Evolutionary conservation across 2,888 invertebrate genomes (phyloP), one percentile per base, ranked within the genome.

Genomic region (Labia minor): DNA sequence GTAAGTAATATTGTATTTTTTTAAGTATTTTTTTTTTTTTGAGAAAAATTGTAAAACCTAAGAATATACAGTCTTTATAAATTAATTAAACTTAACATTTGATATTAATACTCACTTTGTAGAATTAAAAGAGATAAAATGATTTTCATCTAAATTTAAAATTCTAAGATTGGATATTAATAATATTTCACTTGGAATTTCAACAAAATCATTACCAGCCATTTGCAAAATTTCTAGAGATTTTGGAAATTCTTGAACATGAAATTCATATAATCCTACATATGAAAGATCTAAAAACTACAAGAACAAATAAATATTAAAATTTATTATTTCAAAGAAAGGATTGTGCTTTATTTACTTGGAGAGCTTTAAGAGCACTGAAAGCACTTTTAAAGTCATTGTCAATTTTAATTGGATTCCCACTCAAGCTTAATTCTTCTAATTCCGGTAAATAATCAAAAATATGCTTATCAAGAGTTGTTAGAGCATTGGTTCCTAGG

Each of bases 401-500:
- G 73, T 89, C 88, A 4, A 83, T 79, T 14, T 79, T 79, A 14
- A 95, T 79, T 0, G 88, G 88, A 77, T 95, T 95, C n/a, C 84
- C 82, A 69, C 85, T 85, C 20, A 95, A 78, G 72, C 84, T 83
- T 64, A 95, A 76, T 14, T 82, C 81, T 71, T 85, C 84, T 37
- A 95, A 74, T 64, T 83, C 80, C 0, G 85, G 82, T 1, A 87
- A 76, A 74, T 93, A 91, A 72, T 88, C 87, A 75, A 95, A 92
- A 1, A 90, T 73, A 74, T 90, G 87, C 65, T 80, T 81, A 73
- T 88, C 75, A n/a, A 92, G 76, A 0, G 84, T 83, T 72, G 89
- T 87, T 0, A 92, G 76, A 19, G 82, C 79, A 75, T 94, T 94
- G 74, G 85, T 76, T 0, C 86, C 86, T 68, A 94, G 77, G 73